phyloP scores from a whole-genome alignment of 2,113 vertebrate genomes.

The Bungarus multicinctus region DNA sequence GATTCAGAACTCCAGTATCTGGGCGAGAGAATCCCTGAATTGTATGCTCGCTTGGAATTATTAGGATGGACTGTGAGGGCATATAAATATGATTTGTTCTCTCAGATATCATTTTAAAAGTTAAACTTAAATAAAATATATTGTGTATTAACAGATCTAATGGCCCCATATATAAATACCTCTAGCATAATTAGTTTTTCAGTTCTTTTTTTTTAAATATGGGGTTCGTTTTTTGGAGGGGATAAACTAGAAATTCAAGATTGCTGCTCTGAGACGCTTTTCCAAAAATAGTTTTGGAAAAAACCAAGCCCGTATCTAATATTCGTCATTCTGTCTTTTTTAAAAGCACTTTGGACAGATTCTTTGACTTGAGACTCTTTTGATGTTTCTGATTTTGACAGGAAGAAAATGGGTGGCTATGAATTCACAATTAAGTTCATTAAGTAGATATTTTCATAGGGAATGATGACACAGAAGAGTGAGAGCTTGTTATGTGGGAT shows the following conservation, averaged over 20 bases:
- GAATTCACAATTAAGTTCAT: neutral
- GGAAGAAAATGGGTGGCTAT: neutral
- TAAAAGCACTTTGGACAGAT: neutral
- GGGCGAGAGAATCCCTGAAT: neutral
- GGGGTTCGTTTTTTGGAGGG: neutral
- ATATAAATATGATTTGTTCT: neutral
- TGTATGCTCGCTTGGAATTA: neutral
- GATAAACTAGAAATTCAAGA: neutral
- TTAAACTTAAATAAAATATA: neutral
- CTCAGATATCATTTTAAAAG: neutral
- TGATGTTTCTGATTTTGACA: neutral
- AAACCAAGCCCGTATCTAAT: neutral
- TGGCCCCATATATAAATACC: neutral
- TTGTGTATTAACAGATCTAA: neutral
- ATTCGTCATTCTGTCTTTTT: neutral
- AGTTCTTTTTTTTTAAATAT: neutral
- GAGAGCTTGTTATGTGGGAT: neutral
- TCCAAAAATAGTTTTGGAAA: neutral
- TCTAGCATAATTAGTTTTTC: neutral
- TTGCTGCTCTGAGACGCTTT: neutral
- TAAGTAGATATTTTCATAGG: neutral
- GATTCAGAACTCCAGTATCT: neutral
- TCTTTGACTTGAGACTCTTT: neutral
- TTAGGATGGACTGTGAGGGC: neutral
- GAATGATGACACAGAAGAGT: neutral